phyloP scores from a whole-genome alignment of 1,140 invertebrate species.

The Drosophila erecta region DNA sequence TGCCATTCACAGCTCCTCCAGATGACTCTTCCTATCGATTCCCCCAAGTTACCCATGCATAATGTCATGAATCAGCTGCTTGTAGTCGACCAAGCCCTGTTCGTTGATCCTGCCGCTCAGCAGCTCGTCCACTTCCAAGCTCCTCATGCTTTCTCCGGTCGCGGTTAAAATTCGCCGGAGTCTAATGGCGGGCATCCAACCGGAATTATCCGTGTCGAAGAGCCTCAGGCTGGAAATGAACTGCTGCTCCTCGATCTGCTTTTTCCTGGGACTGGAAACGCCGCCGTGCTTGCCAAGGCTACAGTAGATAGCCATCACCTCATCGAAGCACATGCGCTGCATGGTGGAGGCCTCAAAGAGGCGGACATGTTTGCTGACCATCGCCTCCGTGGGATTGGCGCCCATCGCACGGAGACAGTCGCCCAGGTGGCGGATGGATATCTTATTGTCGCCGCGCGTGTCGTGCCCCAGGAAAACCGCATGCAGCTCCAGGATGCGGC shows the following conservation, averaged over 20 bases:
- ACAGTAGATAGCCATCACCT: constrained; percentile 53
- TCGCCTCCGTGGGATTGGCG: constrained; percentile 82
- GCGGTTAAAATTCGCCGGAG: constrained; percentile 97
- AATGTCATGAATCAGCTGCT: constrained; percentile 84
- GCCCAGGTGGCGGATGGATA: constrained; percentile 53
- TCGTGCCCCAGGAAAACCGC: constrained; percentile 42
- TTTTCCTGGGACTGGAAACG: not conserved
- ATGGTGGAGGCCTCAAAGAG: constrained; percentile 9
- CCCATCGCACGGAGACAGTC: constrained; percentile 81
- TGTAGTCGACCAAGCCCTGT: constrained; percentile 94
- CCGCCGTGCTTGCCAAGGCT: constrained; percentile 10
- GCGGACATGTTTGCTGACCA: constrained; percentile 82
- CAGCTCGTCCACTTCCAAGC: constrained; percentile 97
- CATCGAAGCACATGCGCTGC: constrained; percentile 52
- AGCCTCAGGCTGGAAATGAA: constrained; percentile 86
- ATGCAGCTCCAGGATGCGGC: constrained; percentile 29
- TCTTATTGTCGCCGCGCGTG: constrained; percentile 53
- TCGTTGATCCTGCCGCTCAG: constrained; percentile 96
- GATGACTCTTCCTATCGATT: not conserved
- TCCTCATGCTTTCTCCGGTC: constrained; percentile 93
- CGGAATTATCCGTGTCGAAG: constrained; percentile 97
- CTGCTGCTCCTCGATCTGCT: constrained; percentile 31
- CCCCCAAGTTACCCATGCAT: constrained; percentile 11
- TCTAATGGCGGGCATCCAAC: constrained; percentile 95
- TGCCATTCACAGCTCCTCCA: not conserved